Conservation (phyloP, 2,888 invertebrate genomes). For the Iselma pallidipennis region DNA sequence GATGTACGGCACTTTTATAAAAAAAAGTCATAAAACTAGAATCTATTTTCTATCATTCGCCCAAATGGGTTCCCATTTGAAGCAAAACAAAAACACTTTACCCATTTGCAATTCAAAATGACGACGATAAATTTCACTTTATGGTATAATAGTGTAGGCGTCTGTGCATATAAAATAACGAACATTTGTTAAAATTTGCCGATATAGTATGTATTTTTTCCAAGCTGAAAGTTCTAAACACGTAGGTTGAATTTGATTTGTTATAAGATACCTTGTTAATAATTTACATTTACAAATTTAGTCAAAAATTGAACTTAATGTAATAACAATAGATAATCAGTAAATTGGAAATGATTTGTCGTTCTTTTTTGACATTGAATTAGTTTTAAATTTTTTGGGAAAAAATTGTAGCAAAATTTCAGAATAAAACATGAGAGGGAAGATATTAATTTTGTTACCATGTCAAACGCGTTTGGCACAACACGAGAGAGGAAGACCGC, state of each 20-base stretch:
- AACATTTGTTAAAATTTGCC: constrained; percentile 43
- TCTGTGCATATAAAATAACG: constrained; percentile 37
- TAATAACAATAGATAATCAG: too few species aligned
- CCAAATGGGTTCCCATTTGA: constrained; percentile 5
- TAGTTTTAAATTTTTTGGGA: neutral
- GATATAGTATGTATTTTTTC: constrained; percentile 27
- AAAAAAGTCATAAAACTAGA: neutral
- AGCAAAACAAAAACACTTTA: constrained; percentile 28
- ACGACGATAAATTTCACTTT: constrained; percentile 34
- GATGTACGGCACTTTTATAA: too few species aligned
- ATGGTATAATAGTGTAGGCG: constrained; percentile 35
- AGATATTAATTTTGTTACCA: constrained; percentile 26
- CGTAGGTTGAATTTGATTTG: constrained; percentile 23
- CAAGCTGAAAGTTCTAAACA: constrained; percentile 7
- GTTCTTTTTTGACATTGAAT: too few species aligned
- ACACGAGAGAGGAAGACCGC: constrained; percentile 29
- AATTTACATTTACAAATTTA: neutral
- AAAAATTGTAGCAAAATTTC: neutral
- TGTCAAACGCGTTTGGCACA: constrained; percentile 25
- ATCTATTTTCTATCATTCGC: constrained; percentile 3
- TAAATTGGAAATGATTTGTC: too few species aligned
- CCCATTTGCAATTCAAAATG: constrained; percentile 40
- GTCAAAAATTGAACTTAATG: neutral
- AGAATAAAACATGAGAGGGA: neutral
- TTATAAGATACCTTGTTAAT: constrained; percentile 5